A percentile compares a stretch with the other conserved stretches of the same genome.
Conservation (phyloP, 2,113 vertebrate species). For the Apodemus speciosus region DNA sequence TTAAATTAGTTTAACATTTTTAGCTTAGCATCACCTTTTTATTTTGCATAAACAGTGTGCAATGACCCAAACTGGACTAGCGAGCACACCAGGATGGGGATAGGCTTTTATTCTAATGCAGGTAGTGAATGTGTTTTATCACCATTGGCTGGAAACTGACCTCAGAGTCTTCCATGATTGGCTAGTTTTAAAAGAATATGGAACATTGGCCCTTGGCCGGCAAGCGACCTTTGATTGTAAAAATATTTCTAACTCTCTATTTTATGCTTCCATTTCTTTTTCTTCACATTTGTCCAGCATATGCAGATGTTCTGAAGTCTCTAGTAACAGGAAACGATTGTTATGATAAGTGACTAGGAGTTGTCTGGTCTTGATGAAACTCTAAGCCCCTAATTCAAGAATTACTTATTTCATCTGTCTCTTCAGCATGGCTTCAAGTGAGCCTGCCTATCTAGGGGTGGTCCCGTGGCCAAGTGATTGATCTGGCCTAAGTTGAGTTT, state of each 20-base stretch:
- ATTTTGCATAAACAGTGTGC: neutral
- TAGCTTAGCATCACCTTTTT: neutral
- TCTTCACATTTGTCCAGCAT: neutral
- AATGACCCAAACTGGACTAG: neutral
- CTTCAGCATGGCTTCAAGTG: neutral
- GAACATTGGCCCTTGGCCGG: neutral
- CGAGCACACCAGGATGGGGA: neutral
- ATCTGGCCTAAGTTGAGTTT: neutral
- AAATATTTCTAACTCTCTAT: neutral
- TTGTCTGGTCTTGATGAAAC: neutral
- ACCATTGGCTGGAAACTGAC: neutral
- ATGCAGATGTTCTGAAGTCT: neutral
- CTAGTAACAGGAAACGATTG: neutral
- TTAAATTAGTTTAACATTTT: conserved; percentile 75
- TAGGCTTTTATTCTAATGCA: neutral
- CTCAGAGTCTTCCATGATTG: neutral
- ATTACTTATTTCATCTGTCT: neutral
- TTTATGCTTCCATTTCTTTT: neutral
- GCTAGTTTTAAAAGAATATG: neutral
- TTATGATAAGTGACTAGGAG: neutral
- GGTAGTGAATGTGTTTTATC: neutral
- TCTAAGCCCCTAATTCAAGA: neutral
- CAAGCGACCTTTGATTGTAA: neutral
- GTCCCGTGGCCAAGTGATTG: neutral
- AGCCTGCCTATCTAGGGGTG: neutral